Base-by-base conservation (phyloP, 2,113 vertebrate species). In the Ophthalmolycus amberensis region DNA sequence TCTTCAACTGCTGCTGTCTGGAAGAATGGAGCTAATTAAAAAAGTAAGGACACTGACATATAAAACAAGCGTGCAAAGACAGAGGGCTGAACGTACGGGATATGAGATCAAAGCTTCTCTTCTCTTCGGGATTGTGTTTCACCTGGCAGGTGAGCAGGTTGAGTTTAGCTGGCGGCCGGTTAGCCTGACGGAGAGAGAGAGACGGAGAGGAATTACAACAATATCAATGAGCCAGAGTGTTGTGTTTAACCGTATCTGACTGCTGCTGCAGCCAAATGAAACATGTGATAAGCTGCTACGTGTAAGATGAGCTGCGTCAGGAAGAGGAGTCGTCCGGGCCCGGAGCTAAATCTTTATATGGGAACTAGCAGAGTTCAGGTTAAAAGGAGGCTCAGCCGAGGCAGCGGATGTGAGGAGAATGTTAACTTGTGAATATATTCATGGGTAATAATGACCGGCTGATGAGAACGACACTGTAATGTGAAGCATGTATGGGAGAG, bases 121-220 rank as follows among this genome's bases (percentile, higher is more conserved):
- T 99, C 95, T 99, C 98, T n/a, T 99, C 98, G 0, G 98, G 97
- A 82, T 97, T 99, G 93, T 97, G 97, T 93, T 99, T 99, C 95
- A 99, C 98, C 90, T 99, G 98, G 90, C 98, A 99, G 91, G 98
- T 99, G 79, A 99, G 94, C 71, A 99, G 96, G 95, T 99, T 99
- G 93, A 99, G 97, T 91, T 99, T 99, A 60, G 98, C 98, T 52
- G 98, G 98, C n/a, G 97, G 97, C 84, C 97, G 95, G 92, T 99
- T 99, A 10, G 97, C 96, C 98, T 99, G 89, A 9, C 8, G 59
- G 48, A 82, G 10, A 59, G 65, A 34, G 38, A 67, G 27, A 22
- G 25, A 40, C 20, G 15, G 59, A 71, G 38, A 5, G 66, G 37
- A 60, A 62, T 27, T 58, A 48, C 27, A 58, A 54, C 40, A 63